These are phyloP conservation scores for Cheilosia impressa DNA, from an alignment of 2,888 invertebrate species.

Conservation along the genomic window DNA sequence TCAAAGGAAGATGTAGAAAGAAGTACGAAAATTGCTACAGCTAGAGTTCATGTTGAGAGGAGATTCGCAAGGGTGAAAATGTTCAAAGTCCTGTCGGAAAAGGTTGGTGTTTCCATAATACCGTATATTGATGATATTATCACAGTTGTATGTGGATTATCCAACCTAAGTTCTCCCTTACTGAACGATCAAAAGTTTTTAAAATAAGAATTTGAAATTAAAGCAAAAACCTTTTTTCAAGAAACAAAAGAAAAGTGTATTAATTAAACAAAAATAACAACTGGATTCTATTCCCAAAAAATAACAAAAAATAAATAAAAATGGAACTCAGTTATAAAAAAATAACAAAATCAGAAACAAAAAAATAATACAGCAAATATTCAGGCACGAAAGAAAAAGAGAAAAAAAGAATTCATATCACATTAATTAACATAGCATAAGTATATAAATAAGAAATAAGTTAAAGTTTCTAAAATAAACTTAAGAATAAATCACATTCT, in stretches of 20 bases:
- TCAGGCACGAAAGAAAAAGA: too few relatives aligned
- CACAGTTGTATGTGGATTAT: background rate
- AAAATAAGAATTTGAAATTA: too few relatives aligned
- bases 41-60: conserved; percentile 7
- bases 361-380: too few relatives aligned
- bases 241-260: background rate
- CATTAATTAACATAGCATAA: background rate
- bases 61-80: conserved; percentile 15
- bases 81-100: background rate
- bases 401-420: background rate
- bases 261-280: background rate
- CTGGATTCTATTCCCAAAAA: too few relatives aligned
- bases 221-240: background rate
- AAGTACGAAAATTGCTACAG: conserved; percentile 1
- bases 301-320: too few relatives aligned
- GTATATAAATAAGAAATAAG: background rate
- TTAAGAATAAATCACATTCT: background rate
- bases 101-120: background rate
- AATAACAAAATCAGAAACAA: too few relatives aligned
- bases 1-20: background rate
- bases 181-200: background rate
- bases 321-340: too few relatives aligned
- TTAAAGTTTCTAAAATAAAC: background rate
- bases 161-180: background rate
- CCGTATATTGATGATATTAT: conserved; percentile 24